These are phyloP conservation scores for Phlogophora meticulosa DNA, from an alignment of 2,888 invertebrate genomes.

Conservation along the genomic window DNA sequence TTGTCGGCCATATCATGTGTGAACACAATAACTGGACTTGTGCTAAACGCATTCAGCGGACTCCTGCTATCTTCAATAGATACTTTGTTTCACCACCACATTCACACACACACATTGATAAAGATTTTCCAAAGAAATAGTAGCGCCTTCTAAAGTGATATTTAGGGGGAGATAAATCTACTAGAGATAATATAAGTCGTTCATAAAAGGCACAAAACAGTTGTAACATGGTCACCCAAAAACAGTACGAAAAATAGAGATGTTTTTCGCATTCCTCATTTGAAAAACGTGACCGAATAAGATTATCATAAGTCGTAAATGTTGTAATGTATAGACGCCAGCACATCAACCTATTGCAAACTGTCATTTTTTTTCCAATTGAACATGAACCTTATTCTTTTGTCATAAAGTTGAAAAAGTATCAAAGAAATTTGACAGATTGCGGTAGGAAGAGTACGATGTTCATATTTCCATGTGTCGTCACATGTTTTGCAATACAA, in stretches of 20 bases:
- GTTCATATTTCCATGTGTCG: slow-evolving; percentile 15
- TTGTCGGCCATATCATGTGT: neutral
- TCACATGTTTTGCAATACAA: slow-evolving; percentile 26
- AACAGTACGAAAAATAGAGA: slow-evolving; percentile 32
- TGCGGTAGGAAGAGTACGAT: slow-evolving; percentile 13
- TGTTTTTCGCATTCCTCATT: slow-evolving; percentile 28
- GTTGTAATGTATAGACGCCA: no score
- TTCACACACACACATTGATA: neutral
- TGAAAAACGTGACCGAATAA: slow-evolving; percentile 36
- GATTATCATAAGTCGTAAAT: slow-evolving; percentile 39
- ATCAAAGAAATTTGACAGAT: no score
- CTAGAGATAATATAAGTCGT: neutral
- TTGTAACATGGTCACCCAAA: slow-evolving; percentile 43
- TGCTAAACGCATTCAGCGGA: neutral
- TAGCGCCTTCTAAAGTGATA: no score
- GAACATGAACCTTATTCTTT: no score
- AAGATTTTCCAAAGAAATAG: neutral
- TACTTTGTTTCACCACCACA: neutral
- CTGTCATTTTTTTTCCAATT: no score
- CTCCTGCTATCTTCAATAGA: neutral
- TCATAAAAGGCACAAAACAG: slow-evolving; percentile 8
- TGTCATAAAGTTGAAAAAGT: no score
- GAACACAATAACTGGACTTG: neutral
- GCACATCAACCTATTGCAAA: no score
- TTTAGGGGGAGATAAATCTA: no score